Evolutionary conservation across 2,113 vertebrate genomes (phyloP).

Genomic region (Thalassoma bifasciatum): DNA sequence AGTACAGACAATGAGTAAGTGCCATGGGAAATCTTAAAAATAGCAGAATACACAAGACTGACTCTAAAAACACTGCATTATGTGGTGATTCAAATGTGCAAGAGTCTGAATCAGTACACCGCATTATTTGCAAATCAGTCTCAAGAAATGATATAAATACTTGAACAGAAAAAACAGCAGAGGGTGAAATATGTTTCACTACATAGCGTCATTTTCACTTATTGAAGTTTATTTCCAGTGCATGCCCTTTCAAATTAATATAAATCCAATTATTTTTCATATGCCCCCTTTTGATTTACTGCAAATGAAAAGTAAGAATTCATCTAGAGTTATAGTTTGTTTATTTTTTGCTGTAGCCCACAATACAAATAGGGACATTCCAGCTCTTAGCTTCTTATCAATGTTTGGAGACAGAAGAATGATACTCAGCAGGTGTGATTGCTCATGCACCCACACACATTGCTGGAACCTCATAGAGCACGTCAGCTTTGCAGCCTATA

Average conservation of each 20-base stretch:
- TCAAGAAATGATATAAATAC: background rate
- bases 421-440: constrained; percentile 5
- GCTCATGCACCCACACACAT: constrained; percentile 40
- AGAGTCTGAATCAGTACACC: background rate
- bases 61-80: background rate
- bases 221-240: constrained; percentile 28
- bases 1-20: too few species aligned
- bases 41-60: background rate
- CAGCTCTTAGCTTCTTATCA: constrained; percentile 35
- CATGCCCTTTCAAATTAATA: constrained; percentile 22
- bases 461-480: constrained; percentile 42
- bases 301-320: constrained; percentile 52
- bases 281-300: constrained; percentile 35
- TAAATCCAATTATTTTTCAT: constrained; percentile 42
- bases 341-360: constrained; percentile 31
- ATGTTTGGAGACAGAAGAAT: constrained; percentile 34
- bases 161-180: constrained; percentile 1
- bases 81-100: background rate
- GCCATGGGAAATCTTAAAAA: too few species aligned
- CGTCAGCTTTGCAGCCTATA: constrained; percentile 44
- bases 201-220: constrained; percentile 13
- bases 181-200: constrained; percentile 14
- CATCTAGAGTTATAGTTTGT: constrained; percentile 18
- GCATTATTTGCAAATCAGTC: background rate
- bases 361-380: constrained; percentile 49